These are phyloP conservation scores for Aleiodes leptofemur DNA, from an alignment of 2,888 invertebrate genomes.

Conservation along the genomic window DNA sequence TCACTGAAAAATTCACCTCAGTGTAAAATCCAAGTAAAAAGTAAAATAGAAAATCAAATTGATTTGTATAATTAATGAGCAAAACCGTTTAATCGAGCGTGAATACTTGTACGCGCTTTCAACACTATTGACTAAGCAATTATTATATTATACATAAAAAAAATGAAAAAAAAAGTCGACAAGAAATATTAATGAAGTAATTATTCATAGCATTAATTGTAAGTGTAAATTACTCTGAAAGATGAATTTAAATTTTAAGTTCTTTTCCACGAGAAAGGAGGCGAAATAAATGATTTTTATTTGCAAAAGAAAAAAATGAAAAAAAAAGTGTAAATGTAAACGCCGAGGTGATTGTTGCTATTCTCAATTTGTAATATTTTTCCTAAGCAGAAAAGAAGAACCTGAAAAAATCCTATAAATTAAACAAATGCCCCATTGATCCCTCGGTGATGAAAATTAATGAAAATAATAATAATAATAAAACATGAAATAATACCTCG, in stretches of 20 bases:
- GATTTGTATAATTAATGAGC: no score
- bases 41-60: no score
- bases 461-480: slow-evolving; percentile 12
- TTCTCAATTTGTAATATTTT: slow-evolving; percentile 43
- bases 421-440: not conserved
- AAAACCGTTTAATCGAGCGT: slow-evolving; percentile 24
- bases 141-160: not conserved
- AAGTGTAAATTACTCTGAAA: slow-evolving; percentile 28
- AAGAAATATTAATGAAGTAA: slow-evolving; percentile 23
- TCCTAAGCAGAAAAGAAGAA: not conserved
- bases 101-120: slow-evolving; percentile 25
- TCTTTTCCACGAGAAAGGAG: not conserved
- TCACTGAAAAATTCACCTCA: no score
- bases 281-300: not conserved
- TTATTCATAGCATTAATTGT: slow-evolving; percentile 25
- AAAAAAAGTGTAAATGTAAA: slow-evolving; percentile 11
- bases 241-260: slow-evolving; percentile 24
- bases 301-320: not conserved
- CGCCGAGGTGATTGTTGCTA: slow-evolving; percentile 19
- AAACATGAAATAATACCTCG: slow-evolving; percentile 63
- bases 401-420: not conserved
- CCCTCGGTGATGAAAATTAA: slow-evolving; percentile 25
- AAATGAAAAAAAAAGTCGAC: not conserved
- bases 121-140: slow-evolving; percentile 29
- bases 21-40: no score